Conservation (phyloP, 2,888 invertebrate genomes). For the Anagyrus pseudococci region DNA sequence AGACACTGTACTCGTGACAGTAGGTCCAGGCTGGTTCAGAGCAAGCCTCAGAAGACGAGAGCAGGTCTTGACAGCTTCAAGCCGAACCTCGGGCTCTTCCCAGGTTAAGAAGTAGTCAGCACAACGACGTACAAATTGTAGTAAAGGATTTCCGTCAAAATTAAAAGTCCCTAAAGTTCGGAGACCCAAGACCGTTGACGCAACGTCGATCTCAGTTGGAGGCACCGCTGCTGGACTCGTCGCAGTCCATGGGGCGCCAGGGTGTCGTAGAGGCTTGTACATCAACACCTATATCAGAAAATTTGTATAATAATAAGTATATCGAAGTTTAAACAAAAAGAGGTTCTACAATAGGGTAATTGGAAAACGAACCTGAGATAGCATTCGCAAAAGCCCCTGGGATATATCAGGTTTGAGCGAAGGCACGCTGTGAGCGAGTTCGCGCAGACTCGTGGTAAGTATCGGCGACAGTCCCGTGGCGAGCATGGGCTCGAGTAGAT, state of each 20-base stretch:
- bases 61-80: slow-evolving; percentile 95
- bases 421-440: slow-evolving; percentile 88
- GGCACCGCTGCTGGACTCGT: slow-evolving; percentile 63
- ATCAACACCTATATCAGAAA: slow-evolving; percentile 66
- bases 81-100: slow-evolving; percentile 88
- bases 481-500: slow-evolving; percentile 90
- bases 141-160: slow-evolving; percentile 89
- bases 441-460: slow-evolving; percentile 88
- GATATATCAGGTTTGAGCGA: slow-evolving; percentile 88
- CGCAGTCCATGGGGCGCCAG: slow-evolving; percentile 73
- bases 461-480: slow-evolving; percentile 90
- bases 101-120: slow-evolving; percentile 90
- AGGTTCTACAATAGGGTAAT: background rate
- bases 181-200: slow-evolving; percentile 88
- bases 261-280: slow-evolving; percentile 84
- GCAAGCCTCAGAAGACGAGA: slow-evolving; percentile 87
- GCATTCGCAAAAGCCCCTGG: slow-evolving; percentile 88
- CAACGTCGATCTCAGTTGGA: slow-evolving; percentile 74
- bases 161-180: slow-evolving; percentile 89
- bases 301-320: background rate
- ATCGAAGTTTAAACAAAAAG: background rate
- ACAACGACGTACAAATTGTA: slow-evolving; percentile 91
- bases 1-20: slow-evolving; percentile 87
- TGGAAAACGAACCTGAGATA: slow-evolving; percentile 73
- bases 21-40: slow-evolving; percentile 78